Conservation (phyloP, 2,797 vertebrate genomes). For the Petrocephalus schoutedeni region DNA sequence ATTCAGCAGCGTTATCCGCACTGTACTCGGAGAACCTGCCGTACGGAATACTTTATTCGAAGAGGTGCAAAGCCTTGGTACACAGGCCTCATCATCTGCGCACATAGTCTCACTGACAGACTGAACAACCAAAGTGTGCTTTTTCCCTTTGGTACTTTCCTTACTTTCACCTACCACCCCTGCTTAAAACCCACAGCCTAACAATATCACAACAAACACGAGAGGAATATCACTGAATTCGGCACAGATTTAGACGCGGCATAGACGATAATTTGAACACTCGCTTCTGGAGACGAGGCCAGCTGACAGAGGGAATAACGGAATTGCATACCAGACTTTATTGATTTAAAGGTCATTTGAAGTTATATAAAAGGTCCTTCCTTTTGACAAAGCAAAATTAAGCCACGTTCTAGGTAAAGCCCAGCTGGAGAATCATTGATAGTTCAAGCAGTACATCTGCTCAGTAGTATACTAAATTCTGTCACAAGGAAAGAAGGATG, state of each 20-base stretch:
- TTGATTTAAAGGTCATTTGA: conserved; percentile 19
- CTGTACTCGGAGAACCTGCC: not conserved
- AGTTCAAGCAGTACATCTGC: not conserved
- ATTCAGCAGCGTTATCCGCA: not conserved
- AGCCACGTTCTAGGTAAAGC: not conserved
- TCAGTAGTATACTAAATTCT: not conserved
- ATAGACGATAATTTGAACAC: not conserved
- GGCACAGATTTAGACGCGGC: not conserved
- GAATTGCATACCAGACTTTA: not conserved
- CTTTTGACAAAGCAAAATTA: conserved; percentile 2
- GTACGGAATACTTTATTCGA: not conserved
- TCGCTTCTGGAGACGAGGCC: not conserved
- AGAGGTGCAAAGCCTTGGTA: too few relatives aligned
- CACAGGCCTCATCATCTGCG: not conserved
- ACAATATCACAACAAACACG: not conserved
- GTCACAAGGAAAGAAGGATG: not conserved
- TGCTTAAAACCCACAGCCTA: not conserved
- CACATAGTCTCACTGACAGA: not conserved
- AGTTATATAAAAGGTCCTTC: not conserved
- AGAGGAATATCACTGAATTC: not conserved
- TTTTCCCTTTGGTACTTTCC: not conserved
- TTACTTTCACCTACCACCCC: not conserved
- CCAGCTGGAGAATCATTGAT: not conserved
- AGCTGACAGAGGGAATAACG: not conserved
- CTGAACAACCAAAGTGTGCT: not conserved